A percentile compares a stretch with the other conserved stretches of the same genome.
phyloP scores from a whole-genome alignment of 2,113 vertebrate species.

The Peromyscus californicus region DNA sequence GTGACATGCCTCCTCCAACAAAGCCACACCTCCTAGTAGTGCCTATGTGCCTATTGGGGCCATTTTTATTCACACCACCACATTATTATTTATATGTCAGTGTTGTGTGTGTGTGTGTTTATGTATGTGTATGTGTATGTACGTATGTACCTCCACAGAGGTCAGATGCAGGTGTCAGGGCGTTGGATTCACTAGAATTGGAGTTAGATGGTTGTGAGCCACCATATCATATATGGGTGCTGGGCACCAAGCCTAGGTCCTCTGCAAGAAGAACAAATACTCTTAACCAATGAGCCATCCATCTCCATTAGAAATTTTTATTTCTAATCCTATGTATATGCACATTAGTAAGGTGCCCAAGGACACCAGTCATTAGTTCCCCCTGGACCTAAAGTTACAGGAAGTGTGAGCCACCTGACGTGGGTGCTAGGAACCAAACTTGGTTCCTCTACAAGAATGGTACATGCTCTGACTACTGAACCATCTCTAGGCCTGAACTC shows the following conservation, averaged over 20 bases:
- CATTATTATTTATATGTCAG: too few relatives aligned
- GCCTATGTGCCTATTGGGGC: too few relatives aligned
- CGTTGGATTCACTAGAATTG: background rate
- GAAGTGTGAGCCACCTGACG: background rate
- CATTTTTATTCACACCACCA: too few relatives aligned
- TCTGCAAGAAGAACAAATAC: background rate
- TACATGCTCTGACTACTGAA: background rate
- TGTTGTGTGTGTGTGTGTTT: background rate
- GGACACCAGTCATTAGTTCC: too few relatives aligned
- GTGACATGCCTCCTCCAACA: too few relatives aligned
- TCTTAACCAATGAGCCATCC: background rate
- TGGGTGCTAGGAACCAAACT: background rate
- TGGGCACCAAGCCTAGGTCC: background rate
- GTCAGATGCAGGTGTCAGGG: background rate
- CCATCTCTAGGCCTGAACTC: background rate
- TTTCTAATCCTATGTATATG: background rate
- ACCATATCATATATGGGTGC: background rate
- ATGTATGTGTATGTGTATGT: too few relatives aligned
- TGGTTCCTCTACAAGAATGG: background rate
- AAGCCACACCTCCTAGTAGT: too few relatives aligned
- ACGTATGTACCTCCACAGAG: background rate
- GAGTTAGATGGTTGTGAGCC: background rate
- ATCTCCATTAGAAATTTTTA: background rate
- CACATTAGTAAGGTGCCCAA: too few relatives aligned
- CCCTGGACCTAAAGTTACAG: background rate